A percentile compares a stretch with the other conserved stretches of the same genome.
Evolutionary conservation across 2,113 vertebrate genomes (phyloP).

Genomic region (Philantomba maxwellii): DNA sequence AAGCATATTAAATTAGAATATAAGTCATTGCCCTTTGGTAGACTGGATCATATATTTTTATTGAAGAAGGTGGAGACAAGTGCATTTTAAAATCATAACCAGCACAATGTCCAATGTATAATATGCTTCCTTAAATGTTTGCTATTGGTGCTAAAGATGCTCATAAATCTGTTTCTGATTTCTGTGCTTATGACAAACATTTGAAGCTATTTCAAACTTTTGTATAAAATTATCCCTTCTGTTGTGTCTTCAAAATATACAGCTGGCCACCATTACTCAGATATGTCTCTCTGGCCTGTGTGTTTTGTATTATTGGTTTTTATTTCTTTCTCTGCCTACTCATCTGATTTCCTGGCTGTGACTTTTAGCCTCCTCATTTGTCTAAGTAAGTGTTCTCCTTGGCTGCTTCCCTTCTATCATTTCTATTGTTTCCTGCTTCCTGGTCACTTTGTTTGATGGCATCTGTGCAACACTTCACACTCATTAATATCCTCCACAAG

Average conservation of each 20-base stretch:
- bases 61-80: not conserved
- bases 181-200: not conserved
- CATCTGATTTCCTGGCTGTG: conserved; percentile 73
- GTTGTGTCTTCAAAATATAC: conserved; percentile 55
- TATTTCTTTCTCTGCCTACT: conserved; percentile 66
- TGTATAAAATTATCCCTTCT: conserved; percentile 15
- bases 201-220: conserved; percentile 28
- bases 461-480: conserved; percentile 38
- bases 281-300: conserved; percentile 32
- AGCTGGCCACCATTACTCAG: conserved; percentile 32
- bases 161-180: conserved; percentile 19
- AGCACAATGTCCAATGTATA: not conserved
- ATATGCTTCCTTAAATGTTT: not conserved
- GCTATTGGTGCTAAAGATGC: not conserved
- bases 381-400: conserved; percentile 73
- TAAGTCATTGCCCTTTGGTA: not conserved
- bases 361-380: conserved; percentile 70
- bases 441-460: conserved; percentile 65
- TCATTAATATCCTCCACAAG: conserved; percentile 62
- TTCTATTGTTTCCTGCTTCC: conserved; percentile 41
- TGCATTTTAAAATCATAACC: not conserved
- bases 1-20: not conserved
- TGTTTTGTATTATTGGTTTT: conserved; percentile 65
- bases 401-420: conserved; percentile 38
- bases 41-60: not conserved